phyloP scores from a whole-genome alignment of 2,113 vertebrate species.

The Sisor rabdophorus region DNA sequence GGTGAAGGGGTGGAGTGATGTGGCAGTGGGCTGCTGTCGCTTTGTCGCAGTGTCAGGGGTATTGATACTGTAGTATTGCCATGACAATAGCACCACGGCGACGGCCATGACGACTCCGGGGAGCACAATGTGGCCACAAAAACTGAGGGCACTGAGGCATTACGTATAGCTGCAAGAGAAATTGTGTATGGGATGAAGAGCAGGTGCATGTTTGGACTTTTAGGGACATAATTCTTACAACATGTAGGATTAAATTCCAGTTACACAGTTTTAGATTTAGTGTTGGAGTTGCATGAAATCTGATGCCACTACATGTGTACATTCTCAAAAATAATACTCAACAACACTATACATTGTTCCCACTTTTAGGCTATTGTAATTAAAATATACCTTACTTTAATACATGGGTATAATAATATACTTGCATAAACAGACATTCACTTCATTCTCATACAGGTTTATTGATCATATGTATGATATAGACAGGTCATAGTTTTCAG shows the following conservation, averaged over 20 bases:
- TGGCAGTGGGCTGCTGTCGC: constrained; percentile 71
- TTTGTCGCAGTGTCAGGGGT: constrained; percentile 78
- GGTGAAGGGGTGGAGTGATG: constrained; percentile 72
- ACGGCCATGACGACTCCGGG: constrained; percentile 71
- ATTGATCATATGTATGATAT: background rate
- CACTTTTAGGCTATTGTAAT: background rate
- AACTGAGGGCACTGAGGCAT: constrained; percentile 73
- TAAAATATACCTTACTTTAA: background rate
- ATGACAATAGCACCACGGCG: constrained; percentile 70
- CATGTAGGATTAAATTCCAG: background rate
- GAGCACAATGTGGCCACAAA: constrained; percentile 73
- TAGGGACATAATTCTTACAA: background rate
- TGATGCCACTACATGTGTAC: background rate
- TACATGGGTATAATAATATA: background rate
- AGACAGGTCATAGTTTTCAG: background rate
- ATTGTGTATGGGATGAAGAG: constrained; percentile 34
- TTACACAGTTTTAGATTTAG: background rate
- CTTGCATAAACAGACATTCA: background rate
- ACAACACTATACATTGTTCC: background rate
- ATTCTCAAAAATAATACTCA: background rate
- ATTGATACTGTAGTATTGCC: constrained; percentile 76
- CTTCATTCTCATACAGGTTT: background rate
- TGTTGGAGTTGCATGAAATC: background rate
- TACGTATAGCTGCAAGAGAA: constrained; percentile 48
- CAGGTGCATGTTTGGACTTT: constrained; percentile 37